Evolutionary conservation across 2,888 invertebrate genomes (phyloP).

Genomic region (Caenorhabditis sp.): DNA sequence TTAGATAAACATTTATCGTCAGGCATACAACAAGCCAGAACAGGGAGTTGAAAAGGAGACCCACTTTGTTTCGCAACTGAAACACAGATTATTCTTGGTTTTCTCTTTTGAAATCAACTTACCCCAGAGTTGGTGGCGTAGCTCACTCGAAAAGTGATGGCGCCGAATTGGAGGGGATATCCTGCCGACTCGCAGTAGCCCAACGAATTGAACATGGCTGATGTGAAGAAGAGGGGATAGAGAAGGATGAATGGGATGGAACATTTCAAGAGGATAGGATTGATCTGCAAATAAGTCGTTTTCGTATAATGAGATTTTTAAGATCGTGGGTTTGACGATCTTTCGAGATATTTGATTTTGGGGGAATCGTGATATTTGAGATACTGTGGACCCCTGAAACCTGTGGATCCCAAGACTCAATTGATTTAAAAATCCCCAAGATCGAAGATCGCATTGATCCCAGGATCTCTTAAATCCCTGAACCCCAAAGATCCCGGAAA

Average conservation of each 20-base stretch:
- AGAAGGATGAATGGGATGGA: conserved; percentile 7
- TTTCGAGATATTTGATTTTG: too few species aligned
- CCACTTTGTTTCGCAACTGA: conserved; percentile 24
- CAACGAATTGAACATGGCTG: conserved; percentile 22
- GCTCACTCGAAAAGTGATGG: conserved; percentile 23
- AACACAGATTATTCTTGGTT: neutral
- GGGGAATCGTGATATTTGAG: too few species aligned
- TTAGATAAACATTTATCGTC: conserved; percentile 6
- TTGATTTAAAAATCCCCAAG: too few species aligned
- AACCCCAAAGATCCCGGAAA: too few species aligned
- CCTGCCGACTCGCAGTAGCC: conserved; percentile 42
- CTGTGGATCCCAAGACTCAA: too few species aligned
- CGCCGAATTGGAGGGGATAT: conserved; percentile 42
- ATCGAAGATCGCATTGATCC: too few species aligned
- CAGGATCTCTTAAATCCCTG: too few species aligned
- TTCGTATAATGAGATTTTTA: neutral
- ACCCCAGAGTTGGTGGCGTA: too few species aligned
- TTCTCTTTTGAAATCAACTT: neutral
- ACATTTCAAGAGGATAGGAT: neutral
- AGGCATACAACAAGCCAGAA: conserved; percentile 17
- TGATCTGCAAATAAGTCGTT: conserved; percentile 20
- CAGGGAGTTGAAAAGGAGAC: conserved; percentile 21
- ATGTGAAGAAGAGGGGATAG: conserved; percentile 41
- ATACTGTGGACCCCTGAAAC: too few species aligned
- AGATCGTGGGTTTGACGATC: too few species aligned